phyloP scores from a whole-genome alignment of 2,888 invertebrate genomes.

The Frankliniella intonsa region DNA sequence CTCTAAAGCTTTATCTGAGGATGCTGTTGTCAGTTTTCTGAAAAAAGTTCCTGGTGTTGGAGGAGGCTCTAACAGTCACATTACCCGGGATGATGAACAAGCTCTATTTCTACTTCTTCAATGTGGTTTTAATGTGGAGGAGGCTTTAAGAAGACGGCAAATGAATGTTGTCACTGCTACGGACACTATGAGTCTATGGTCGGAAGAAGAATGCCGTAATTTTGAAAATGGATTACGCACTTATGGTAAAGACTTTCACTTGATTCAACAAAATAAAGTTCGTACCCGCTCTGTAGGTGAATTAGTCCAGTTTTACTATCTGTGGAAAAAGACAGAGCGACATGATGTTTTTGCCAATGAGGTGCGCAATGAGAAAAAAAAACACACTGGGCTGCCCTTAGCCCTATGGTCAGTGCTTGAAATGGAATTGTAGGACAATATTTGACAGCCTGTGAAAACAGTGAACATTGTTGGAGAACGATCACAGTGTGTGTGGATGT shows the following conservation, averaged over 20 bases:
- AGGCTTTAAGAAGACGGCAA: slow-evolving; percentile 76
- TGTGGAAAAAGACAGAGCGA: slow-evolving; percentile 98
- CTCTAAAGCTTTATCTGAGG: slow-evolving; percentile 68
- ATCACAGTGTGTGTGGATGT: neutral
- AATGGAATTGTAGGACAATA: slow-evolving; percentile 2
- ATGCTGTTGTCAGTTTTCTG: slow-evolving; percentile 75
- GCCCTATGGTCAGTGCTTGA: slow-evolving; percentile 16
- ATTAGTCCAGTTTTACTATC: slow-evolving; percentile 90
- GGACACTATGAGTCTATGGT: slow-evolving; percentile 84
- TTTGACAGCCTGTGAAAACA: neutral
- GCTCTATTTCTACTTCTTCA: slow-evolving; percentile 85
- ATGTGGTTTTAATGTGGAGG: slow-evolving; percentile 92
- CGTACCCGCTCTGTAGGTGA: slow-evolving; percentile 92
- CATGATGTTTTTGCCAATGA: slow-evolving; percentile 87
- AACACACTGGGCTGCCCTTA: slow-evolving; percentile 78
- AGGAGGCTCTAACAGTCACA: slow-evolving; percentile 52
- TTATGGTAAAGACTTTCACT: slow-evolving; percentile 94
- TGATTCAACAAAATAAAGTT: slow-evolving; percentile 88
- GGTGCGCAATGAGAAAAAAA: slow-evolving; percentile 84
- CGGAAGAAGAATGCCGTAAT: slow-evolving; percentile 93
- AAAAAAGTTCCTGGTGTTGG: slow-evolving; percentile 53
- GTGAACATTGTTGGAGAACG: neutral
- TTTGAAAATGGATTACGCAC: slow-evolving; percentile 92
- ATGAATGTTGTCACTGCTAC: slow-evolving; percentile 63
- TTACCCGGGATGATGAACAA: slow-evolving; percentile 80